A percentile compares a stretch with the other conserved stretches of the same genome.
phyloP scores from a whole-genome alignment of 37 sponge, comb jelly and placozoan genomes.

The Tethya wilhelma region DNA sequence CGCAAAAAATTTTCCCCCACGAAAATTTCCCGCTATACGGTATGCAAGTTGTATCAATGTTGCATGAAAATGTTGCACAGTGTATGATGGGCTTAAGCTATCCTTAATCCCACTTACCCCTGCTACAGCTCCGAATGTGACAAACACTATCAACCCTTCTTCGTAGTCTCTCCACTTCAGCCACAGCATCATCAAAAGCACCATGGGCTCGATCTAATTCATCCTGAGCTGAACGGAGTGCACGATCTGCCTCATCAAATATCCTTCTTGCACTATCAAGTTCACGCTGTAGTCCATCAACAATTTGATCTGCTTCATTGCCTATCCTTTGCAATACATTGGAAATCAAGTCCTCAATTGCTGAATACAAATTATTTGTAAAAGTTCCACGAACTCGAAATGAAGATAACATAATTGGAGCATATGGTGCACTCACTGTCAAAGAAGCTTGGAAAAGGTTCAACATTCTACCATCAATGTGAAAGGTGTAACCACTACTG shows the following conservation, averaged over 20 bases:
- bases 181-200: neutral
- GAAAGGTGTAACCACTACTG: conserved; percentile 4
- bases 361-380: neutral
- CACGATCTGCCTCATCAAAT: conserved; percentile 17
- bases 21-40: too few species aligned
- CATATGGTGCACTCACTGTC: neutral
- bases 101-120: neutral
- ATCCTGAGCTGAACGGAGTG: neutral
- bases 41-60: too few species aligned
- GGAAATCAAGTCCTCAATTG: neutral
- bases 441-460: conserved; percentile 10
- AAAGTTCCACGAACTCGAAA: conserved; percentile 14
- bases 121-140: neutral
- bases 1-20: too few species aligned
- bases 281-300: conserved; percentile 18
- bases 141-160: conserved; percentile 1
- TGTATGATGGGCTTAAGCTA: neutral
- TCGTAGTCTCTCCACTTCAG: neutral
- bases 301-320: neutral
- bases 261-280: neutral
- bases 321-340: neutral
- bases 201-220: conserved; percentile 1
- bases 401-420: neutral
- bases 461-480: conserved; percentile 17
- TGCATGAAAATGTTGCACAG: too few species aligned